These are phyloP conservation scores for Eristalis intricaria DNA, from an alignment of 2,888 invertebrate species.

Conservation along the genomic window DNA sequence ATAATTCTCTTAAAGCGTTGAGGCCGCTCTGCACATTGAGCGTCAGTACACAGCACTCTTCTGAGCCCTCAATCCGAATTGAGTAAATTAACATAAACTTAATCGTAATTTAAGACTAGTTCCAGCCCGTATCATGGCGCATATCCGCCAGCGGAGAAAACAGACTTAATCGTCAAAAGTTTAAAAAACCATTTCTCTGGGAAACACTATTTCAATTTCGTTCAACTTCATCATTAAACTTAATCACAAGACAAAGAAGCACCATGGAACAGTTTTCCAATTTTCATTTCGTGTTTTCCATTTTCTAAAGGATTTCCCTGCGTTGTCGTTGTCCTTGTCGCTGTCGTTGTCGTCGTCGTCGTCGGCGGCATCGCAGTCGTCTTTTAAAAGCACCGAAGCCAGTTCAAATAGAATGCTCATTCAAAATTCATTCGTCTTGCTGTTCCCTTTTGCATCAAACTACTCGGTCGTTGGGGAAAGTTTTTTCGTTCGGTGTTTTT, in stretches of 20 bases:
- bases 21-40: no score
- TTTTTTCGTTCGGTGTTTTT: neutral
- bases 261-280: slow-evolving; percentile 30
- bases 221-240: slow-evolving; percentile 13
- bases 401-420: slow-evolving; percentile 38
- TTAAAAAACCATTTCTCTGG: neutral
- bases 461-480: neutral
- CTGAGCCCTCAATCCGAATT: no score
- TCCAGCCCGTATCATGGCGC: neutral
- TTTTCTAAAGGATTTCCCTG: neutral
- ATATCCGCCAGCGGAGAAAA: neutral
- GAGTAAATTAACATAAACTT: no score
- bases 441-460: neutral
- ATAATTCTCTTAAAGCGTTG: no score
- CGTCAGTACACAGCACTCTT: no score
- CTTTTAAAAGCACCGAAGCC: slow-evolving; percentile 32
- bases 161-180: neutral
- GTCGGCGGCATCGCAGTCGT: neutral
- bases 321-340: neutral
- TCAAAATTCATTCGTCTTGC: slow-evolving; percentile 28
- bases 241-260: slow-evolving; percentile 36
- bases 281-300: slow-evolving; percentile 34
- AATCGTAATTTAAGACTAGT: no score
- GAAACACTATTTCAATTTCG: neutral
- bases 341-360: neutral